Base-by-base conservation (phyloP, 1,140 invertebrate genomes). In the Hestina assimilis region DNA sequence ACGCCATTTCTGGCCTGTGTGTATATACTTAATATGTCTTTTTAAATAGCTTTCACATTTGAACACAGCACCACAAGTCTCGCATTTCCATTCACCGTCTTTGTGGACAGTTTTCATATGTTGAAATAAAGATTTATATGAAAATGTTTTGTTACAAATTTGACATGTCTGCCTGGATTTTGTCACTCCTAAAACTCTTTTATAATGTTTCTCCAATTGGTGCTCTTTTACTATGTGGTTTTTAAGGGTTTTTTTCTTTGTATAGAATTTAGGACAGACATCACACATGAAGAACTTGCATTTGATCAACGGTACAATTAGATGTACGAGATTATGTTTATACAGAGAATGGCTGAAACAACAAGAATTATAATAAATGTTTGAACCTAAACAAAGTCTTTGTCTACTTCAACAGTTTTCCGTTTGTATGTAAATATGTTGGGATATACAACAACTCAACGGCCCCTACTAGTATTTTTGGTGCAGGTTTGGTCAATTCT, bases 21-120 rank as follows among this genome's bases (percentile, higher is more conserved):
- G 66, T 1, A 53, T 26, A 9, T 58, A 59, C 20, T 35, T 46
- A 2, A 63, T 17, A 38, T 72, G 72, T 8, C 50, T 42, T 29
- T 47, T 57, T 17, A 70, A 42, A 29, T 62, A 59, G 2, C 40
- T 19, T 7, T 11, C 2, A 26, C 42, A 47, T 55, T 72, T 77
- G 24, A 69, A 72, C 0, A 14, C 35, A n/a, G 14, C 17, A 12
- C 19, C 5, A 28, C 72, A 75, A 1, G 42, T 14, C 0, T 19
- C 0, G 26, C 69, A 75, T 21, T 47, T 43, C 9, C 48, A 15
- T 14, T 14, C 23, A 1, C 12, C 4, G 0, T 21, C 38, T 0
- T 11, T 5, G 6, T 76, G 71, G 3, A 63, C 61, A 4, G 51
- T 41, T 9, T 6, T 60, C 47, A 69, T 69, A n/a, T 78, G 75